phyloP scores from a whole-genome alignment of 37 sponge, comb jelly and placozoan species.

The Ianthella basta region DNA sequence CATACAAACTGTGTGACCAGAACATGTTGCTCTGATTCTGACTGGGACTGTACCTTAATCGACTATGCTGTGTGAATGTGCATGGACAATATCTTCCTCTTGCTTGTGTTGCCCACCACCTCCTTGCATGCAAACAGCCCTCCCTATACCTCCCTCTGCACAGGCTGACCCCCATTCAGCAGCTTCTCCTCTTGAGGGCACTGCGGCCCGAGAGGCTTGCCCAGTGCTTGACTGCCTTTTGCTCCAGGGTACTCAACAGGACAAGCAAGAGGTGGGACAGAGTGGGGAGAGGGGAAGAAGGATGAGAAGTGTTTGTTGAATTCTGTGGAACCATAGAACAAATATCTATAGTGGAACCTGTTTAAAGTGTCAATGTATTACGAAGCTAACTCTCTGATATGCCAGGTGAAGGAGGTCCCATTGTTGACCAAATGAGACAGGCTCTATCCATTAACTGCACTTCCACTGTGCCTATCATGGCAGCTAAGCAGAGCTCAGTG shows the following conservation, averaged over 20 bases:
- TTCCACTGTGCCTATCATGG: too few relatives aligned
- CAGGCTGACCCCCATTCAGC: conserved; percentile 66
- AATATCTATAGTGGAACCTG: too few relatives aligned
- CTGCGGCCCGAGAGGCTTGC: conserved; percentile 71
- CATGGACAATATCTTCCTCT: background rate
- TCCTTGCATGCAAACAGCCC: background rate
- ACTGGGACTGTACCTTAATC: background rate
- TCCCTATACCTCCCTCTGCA: background rate
- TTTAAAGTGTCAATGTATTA: too few relatives aligned
- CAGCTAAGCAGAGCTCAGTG: too few relatives aligned
- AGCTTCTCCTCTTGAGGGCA: conserved; percentile 48
- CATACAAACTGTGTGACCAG: background rate
- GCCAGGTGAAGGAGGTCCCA: too few relatives aligned
- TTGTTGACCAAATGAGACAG: too few relatives aligned
- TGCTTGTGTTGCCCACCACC: background rate
- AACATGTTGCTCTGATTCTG: background rate
- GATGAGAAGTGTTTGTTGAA: background rate
- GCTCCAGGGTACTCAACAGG: conserved; percentile 37
- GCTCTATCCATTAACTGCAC: too few relatives aligned
- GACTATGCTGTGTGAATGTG: background rate
- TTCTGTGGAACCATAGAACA: too few relatives aligned
- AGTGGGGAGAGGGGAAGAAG: background rate
- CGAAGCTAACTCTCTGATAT: too few relatives aligned
- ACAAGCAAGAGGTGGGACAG: background rate
- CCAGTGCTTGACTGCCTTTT: conserved; percentile 47